A percentile compares a stretch with the other conserved stretches of the same genome.
These are phyloP conservation scores for Galendromus occidentalis DNA, from an alignment of 1,140 invertebrate species.

Conservation along the genomic window DNA sequence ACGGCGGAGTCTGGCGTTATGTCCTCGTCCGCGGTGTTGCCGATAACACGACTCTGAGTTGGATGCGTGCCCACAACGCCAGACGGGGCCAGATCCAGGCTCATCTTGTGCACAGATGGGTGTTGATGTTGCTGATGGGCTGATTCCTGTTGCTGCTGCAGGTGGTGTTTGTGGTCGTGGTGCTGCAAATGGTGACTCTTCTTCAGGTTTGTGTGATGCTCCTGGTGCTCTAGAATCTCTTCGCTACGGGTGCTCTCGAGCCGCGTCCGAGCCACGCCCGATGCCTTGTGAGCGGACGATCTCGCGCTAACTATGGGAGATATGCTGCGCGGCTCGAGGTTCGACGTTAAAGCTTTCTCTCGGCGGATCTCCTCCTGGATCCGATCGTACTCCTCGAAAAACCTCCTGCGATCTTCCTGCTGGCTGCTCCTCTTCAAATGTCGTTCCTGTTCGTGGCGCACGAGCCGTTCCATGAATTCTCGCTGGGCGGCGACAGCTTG, in stretches of 20 bases:
- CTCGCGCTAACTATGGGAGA: constrained; percentile 16
- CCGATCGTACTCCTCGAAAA: constrained; percentile 1
- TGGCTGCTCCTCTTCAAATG: neutral
- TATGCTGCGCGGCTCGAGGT: constrained; percentile 15
- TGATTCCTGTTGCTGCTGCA: neutral
- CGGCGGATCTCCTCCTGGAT: neutral
- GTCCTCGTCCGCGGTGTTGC: constrained; percentile 15
- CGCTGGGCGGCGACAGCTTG: constrained; percentile 11
- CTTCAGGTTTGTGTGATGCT: neutral
- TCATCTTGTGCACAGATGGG: constrained; percentile 12
- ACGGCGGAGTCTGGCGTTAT: constrained; percentile 22
- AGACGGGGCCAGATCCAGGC: constrained; percentile 15
- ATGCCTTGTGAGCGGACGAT: constrained; percentile 12
- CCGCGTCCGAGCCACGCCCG: neutral
- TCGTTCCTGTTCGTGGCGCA: constrained; percentile 8
- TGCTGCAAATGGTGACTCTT: neutral
- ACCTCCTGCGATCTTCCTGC: neutral
- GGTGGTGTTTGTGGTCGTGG: neutral
- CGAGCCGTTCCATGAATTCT: neutral
- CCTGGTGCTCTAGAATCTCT: neutral
- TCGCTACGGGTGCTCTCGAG: neutral
- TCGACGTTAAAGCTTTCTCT: neutral
- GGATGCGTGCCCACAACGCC: constrained; percentile 6
- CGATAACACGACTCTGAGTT: neutral
- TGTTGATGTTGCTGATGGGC: neutral